A percentile compares a stretch with the other conserved stretches of the same genome.
phyloP scores from a whole-genome alignment of 2,888 invertebrate genomes.

The Drosophila paramelanica region DNA sequence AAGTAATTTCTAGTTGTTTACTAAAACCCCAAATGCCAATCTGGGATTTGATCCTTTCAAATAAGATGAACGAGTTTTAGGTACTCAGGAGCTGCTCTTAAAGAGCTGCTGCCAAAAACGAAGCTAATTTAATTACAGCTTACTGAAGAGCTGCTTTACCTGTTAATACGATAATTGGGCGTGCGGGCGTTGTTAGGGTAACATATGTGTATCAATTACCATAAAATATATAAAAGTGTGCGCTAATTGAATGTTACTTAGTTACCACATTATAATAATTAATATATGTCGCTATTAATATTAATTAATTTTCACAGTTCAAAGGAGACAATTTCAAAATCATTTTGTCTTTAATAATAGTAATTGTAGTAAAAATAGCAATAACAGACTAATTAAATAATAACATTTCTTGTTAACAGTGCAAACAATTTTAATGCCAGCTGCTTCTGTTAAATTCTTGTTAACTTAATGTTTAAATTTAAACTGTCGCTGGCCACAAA shows the following conservation, averaged over 20 bases:
- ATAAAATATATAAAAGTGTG: not conserved
- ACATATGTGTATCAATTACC: not conserved
- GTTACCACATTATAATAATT: not conserved
- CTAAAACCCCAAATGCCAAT: conserved; percentile 25
- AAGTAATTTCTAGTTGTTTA: conserved; percentile 60
- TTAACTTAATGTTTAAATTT: not conserved
- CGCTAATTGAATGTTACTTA: not conserved
- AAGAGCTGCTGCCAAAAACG: conserved; percentile 4
- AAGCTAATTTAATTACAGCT: conserved; percentile 18
- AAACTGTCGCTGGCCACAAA: not conserved
- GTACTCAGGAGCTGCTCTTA: not conserved
- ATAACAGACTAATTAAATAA: too few species aligned
- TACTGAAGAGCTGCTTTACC: conserved; percentile 1
- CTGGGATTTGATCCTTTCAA: conserved; percentile 27
- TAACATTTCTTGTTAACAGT: not conserved
- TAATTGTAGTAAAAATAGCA: too few species aligned
- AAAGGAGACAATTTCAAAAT: too few species aligned
- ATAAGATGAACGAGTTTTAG: conserved; percentile 25
- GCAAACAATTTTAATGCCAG: not conserved
- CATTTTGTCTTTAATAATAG: not conserved
- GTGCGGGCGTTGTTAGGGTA: not conserved
- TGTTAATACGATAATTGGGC: not conserved
- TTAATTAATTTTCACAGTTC: too few species aligned
- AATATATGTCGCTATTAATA: too few species aligned
- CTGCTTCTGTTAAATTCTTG: not conserved